These are phyloP conservation scores for Lampris megalopsis DNA, from an alignment of 2,113 vertebrate species.

Conservation along the genomic window DNA sequence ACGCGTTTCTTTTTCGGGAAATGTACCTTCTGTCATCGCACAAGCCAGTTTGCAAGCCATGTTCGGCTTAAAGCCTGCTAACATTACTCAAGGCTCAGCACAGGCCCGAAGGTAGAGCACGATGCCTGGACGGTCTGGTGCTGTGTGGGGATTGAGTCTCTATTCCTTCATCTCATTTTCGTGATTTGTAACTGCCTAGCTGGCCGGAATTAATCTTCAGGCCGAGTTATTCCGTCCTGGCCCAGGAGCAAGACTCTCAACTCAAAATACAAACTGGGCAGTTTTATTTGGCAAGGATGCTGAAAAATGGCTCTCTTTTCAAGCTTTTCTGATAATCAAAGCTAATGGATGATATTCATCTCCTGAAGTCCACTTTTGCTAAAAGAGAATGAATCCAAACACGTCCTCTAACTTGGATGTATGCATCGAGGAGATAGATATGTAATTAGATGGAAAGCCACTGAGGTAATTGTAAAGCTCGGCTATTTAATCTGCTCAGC, in stretches of 20 bases:
- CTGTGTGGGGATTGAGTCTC: conserved; percentile 68
- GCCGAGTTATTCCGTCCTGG: conserved; percentile 70
- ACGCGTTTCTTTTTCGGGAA: conserved; percentile 46
- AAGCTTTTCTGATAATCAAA: conserved; percentile 76
- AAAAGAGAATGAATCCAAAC: conserved; percentile 47
- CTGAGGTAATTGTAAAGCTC: conserved; percentile 25
- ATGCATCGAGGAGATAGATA: conserved; percentile 54
- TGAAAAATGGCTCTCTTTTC: conserved; percentile 74
- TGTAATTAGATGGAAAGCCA: conserved; percentile 34
- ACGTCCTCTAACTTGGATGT: conserved; percentile 54
- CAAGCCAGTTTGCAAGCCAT: conserved; percentile 17
- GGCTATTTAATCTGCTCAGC: conserved; percentile 32
- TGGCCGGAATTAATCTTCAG: conserved; percentile 69
- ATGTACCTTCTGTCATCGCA: conserved; percentile 42
- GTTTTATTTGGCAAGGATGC: conserved; percentile 76
- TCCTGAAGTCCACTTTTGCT: conserved; percentile 61
- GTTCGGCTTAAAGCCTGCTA: conserved; percentile 49
- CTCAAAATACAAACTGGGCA: conserved; percentile 75
- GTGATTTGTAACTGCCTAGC: conserved; percentile 79
- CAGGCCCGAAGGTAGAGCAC: conserved; percentile 66
- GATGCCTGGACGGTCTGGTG: conserved; percentile 75
- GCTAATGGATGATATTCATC: conserved; percentile 72
- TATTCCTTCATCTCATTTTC: conserved; percentile 79
- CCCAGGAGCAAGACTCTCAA: conserved; percentile 55
- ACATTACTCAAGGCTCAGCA: conserved; percentile 55